Evolutionary conservation across 2,113 vertebrate genomes (phyloP).

Genomic region (Isichthys henryi): DNA sequence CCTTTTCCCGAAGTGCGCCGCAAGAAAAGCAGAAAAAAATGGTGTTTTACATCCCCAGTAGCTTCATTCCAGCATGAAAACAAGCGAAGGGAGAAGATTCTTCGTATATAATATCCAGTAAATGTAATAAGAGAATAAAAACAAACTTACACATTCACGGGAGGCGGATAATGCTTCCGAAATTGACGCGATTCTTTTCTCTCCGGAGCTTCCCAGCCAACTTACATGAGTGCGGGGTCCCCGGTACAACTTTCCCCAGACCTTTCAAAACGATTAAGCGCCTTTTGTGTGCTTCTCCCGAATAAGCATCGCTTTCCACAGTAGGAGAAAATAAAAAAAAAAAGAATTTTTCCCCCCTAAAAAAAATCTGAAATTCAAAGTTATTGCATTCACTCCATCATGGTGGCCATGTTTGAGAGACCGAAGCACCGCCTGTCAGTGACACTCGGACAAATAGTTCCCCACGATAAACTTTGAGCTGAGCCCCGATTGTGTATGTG

Average conservation of each 20-base stretch:
- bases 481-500: neutral
- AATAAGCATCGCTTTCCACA: slow-evolving; percentile 45
- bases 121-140: slow-evolving; percentile 7
- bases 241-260: slow-evolving; percentile 46
- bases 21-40: slow-evolving; percentile 13
- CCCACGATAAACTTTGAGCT: slow-evolving; percentile 15
- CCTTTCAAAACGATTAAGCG: slow-evolving; percentile 40
- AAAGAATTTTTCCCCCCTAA: slow-evolving; percentile 38
- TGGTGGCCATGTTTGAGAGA: slow-evolving; percentile 74
- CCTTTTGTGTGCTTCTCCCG: slow-evolving; percentile 27
- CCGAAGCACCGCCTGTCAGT: slow-evolving; percentile 66
- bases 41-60: slow-evolving; percentile 21
- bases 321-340: slow-evolving; percentile 26
- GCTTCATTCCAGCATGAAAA: slow-evolving; percentile 9
- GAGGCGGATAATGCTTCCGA: slow-evolving; percentile 52
- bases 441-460: slow-evolving; percentile 54
- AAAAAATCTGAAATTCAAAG: slow-evolving; percentile 60
- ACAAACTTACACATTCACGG: slow-evolving; percentile 18
- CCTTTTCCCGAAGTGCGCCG: slow-evolving; percentile 19
- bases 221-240: slow-evolving; percentile 53
- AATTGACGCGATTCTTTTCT: slow-evolving; percentile 62
- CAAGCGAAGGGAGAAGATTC: slow-evolving; percentile 13
- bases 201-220: slow-evolving; percentile 61
- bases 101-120: slow-evolving; percentile 4
- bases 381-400: slow-evolving; percentile 69